Percentiles rank a stretch among this genome's conserved stretches.
Evolutionary conservation across 2,797 vertebrate genomes (phyloP).

Genomic region (Pangasius larnaudii): DNA sequence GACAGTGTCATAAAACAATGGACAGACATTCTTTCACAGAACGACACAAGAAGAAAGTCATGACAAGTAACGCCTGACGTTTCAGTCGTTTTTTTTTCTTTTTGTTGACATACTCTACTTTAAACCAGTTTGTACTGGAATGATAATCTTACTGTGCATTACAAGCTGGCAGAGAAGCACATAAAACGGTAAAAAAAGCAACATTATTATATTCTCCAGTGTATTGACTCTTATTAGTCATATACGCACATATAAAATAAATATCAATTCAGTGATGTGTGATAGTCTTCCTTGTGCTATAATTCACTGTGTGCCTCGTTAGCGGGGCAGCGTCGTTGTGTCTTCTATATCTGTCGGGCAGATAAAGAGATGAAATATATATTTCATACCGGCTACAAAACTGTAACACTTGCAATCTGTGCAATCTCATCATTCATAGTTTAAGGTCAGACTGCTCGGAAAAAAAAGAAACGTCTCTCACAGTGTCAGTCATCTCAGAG

Average conservation of each 20-base stretch:
- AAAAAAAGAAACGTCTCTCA: not conserved
- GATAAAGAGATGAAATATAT: not conserved
- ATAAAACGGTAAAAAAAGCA: not conserved
- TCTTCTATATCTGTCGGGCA: not conserved
- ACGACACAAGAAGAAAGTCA: not conserved
- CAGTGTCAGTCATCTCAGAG: not conserved
- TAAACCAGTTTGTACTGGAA: not conserved
- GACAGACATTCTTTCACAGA: not conserved
- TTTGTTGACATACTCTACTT: not conserved
- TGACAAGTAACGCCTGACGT: not conserved
- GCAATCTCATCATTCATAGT: not conserved
- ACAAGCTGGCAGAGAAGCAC: not conserved
- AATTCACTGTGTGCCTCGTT: not conserved
- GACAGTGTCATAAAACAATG: not conserved
- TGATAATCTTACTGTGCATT: not conserved
- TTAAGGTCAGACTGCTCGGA: not conserved
- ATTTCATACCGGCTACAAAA: not conserved
- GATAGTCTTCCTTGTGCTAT: not conserved
- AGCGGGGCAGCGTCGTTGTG: not conserved
- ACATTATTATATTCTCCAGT: slow-evolving; percentile 1
- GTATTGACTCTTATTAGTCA: not conserved
- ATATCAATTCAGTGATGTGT: slow-evolving; percentile 5
- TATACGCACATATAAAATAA: slow-evolving; percentile 8
- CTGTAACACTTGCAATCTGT: not conserved
- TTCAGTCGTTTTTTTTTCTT: not conserved